These are phyloP conservation scores for Neotoxoptera formosana DNA, from an alignment of 1,140 invertebrate genomes.

Conservation along the genomic window DNA sequence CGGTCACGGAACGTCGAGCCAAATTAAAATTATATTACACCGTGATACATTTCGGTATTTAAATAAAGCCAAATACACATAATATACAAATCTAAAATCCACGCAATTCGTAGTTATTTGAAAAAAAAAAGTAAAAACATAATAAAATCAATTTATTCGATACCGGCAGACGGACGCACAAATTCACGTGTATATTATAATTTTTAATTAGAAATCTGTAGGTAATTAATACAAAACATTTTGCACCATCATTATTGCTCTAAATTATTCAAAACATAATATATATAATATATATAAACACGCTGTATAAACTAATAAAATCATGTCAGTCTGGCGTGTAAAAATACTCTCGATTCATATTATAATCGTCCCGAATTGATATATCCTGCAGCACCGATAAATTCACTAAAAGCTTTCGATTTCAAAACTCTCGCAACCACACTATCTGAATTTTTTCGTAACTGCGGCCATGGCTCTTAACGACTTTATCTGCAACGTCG, in stretches of 20 bases:
- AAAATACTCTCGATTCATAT: not conserved
- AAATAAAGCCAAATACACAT: not conserved
- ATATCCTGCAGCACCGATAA: not conserved
- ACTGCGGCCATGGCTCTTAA: not conserved
- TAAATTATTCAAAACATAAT: conserved; percentile 1
- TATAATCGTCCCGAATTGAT: not conserved
- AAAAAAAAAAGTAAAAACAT: not conserved
- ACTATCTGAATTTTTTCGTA: not conserved
- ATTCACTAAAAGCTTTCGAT: not conserved
- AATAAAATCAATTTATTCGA: not conserved
- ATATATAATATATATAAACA: not conserved
- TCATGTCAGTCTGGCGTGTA: not conserved
- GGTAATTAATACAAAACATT: not conserved
- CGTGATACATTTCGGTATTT: not conserved
- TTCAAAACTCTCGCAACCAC: not conserved
- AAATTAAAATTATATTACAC: conserved; percentile 39
- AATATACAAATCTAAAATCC: not conserved
- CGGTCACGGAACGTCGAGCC: conserved; percentile 15
- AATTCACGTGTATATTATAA: not conserved
- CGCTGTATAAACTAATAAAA: not conserved
- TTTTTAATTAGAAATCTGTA: not conserved
- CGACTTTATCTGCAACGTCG: not conserved
- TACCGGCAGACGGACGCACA: not conserved
- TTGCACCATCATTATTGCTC: not conserved
- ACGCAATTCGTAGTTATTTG: not conserved